Evolutionary conservation across 2,113 vertebrate species (phyloP), one percentile per base, ranked within the genome.

Genomic region (Marmota flaviventris): DNA sequence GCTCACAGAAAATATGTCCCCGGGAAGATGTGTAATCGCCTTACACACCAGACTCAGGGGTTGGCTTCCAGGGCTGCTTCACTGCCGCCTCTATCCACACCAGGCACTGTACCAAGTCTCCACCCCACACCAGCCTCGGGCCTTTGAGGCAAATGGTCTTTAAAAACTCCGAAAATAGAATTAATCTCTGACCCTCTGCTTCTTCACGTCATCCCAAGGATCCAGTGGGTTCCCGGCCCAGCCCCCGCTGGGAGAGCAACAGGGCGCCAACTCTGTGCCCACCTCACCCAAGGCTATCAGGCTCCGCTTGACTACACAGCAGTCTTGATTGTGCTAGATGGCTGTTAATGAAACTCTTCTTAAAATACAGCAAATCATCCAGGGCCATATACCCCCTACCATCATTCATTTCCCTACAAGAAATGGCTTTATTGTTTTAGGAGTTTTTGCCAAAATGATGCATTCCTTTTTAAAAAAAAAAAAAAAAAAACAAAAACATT

Each of bases 11-110:
- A 97, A 85, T 39, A 96, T 63, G 91, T 89, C 94, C 94, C 89
- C 39, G 24, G 95, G 93, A 98, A 93, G 89, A 95, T 5, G 61
- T 61, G 65, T 96, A 91, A 97, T 91, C 91, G 83, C 91, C 83
- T 96, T 96, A 93, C 79, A 65, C 18, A 34, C 65, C 65, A 53
- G 81, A 88, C 88, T 48, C 27, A 29, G 75, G 56, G 87, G 79
- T 51, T 18, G n/a, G 72, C 65, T 91, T 73, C 89, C 37, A 22
- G 34, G 63, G 39, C 39, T 77, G 69, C 79, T 94, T 85, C 51
- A 45, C 39, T 34, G 27, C 75, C 85, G 37, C 53, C 86, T 75
- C 79, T 78, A 45, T 73, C 81, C 90, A 61, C 4, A 1, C 37
- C 56, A 75, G 81, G 53, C 45, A 34, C 8, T 32, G 14, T 69